Base-by-base conservation (phyloP, 2,113 vertebrate genomes). In the Dipodomys spectabilis region DNA sequence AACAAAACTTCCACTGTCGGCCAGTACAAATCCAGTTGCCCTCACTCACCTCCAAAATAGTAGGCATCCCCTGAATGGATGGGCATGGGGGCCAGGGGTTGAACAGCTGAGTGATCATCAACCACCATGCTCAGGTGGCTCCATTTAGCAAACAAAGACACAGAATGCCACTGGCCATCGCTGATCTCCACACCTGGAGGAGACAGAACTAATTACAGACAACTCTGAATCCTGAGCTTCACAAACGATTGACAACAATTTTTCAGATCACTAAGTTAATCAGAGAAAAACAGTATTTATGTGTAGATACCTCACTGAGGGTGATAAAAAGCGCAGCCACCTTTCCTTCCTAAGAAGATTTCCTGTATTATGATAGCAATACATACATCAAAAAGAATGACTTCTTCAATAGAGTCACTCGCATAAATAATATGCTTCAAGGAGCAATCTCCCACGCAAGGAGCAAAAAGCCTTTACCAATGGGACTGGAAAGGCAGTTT, bases 131-230 rank as follows among this genome's bases (percentile, higher is more conserved):
- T 98, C 81, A 99, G 72, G 78, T 95, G 98, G 81, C 98, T 98
- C 92, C 94, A 98, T 88, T 97, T 98, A 82, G 97, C 97, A 91
- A 87, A 97, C 44, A 99, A 95, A 35, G 97, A 98, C 91, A 99
- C 96, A 7, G 97, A 98, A 98, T 99, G 99, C 99, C 99, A 99
- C 95, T 99, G 99, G 8, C 99, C 99, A 0, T 99, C 98, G 78
- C 98, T 98, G 95, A 99, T 96, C 81, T 92, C 97, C 60, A 96
- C 88, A 91, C 99, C 99, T 99, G 94, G 12, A 81, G 28, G 89
- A 92, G 94, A 91, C 60, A 11, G 19, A 90, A 12, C 30, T 22
- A 57, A 9, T 32, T 80, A 72, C 0, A 8, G 60, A 35, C 74
- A 92, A 53, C 49, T 91, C 1, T 90, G 49, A 77, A 68, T 73